A percentile compares a stretch with the other conserved stretches of the same genome.
These are phyloP conservation scores for Pseudopodoces humilis DNA, from an alignment of 2,113 vertebrate genomes.

Conservation along the genomic window DNA sequence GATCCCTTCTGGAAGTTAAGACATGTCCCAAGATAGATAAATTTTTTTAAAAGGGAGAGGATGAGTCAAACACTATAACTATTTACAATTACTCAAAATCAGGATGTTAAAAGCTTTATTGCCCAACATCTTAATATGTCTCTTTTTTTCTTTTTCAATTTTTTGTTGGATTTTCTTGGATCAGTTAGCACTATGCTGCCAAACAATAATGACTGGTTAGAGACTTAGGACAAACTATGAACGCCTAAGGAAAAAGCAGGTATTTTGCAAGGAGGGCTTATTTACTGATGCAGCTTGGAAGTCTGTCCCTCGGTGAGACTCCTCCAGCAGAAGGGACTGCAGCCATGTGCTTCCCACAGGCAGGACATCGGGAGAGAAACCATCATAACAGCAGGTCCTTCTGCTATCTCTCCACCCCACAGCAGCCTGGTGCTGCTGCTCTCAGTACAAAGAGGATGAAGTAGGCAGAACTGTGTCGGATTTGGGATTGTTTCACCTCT, in stretches of 20 bases:
- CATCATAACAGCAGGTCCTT: background rate
- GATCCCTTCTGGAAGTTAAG: background rate
- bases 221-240: background rate
- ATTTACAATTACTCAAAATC: background rate
- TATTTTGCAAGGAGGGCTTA: background rate
- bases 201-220: background rate
- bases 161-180: background rate
- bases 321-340: background rate
- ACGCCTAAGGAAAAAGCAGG: background rate
- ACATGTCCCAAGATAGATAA: background rate
- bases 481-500: constrained; percentile 2
- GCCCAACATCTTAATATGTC: background rate
- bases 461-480: background rate
- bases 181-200: background rate
- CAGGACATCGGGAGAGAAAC: background rate
- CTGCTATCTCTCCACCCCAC: background rate
- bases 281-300: background rate
- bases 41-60: background rate
- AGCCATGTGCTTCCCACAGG: background rate
- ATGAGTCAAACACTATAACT: background rate
- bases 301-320: background rate
- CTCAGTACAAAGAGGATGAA: background rate
- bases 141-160: background rate
- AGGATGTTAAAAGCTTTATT: background rate
- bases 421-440: background rate